phyloP scores from a whole-genome alignment of 2,888 invertebrate species.

The Drosophila stalkeri region DNA sequence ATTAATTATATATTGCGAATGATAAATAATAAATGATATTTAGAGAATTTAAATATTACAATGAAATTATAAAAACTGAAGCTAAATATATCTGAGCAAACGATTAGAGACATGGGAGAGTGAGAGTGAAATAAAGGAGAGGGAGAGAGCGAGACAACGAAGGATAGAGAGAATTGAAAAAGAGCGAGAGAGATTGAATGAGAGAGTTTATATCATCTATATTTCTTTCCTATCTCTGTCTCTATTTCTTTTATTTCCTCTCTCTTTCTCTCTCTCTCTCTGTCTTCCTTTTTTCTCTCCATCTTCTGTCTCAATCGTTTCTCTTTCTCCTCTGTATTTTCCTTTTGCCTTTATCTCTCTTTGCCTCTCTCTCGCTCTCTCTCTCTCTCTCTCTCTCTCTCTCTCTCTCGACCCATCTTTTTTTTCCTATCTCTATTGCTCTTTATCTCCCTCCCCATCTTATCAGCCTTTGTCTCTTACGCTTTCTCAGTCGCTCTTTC shows the following conservation, averaged over 20 bases:
- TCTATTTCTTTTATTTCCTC: background rate
- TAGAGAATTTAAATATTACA: background rate
- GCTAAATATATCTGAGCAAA: background rate
- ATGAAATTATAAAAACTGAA: no score
- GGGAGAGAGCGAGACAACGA: no score
- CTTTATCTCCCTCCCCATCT: background rate
- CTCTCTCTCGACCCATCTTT: background rate
- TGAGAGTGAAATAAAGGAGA: background rate
- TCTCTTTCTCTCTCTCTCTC: background rate
- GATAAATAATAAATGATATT: background rate
- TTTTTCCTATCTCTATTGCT: no score
- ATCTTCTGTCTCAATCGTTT: no score
- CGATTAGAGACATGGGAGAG: background rate
- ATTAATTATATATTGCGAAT: conserved; percentile 9
- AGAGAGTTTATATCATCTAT: background rate
- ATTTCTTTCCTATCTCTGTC: no score
- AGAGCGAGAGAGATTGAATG: background rate
- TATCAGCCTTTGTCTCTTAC: background rate
- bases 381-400: background rate
- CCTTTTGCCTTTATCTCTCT: background rate
- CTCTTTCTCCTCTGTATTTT: background rate
- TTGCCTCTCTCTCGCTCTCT: background rate
- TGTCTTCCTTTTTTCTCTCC: background rate
- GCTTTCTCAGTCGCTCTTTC: background rate
- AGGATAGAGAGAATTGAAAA: background rate